A percentile compares a stretch with the other conserved stretches of the same genome.
phyloP scores from a whole-genome alignment of 92 coral and sea anemone genomes.

The Hydrozoanthus gracilis region DNA sequence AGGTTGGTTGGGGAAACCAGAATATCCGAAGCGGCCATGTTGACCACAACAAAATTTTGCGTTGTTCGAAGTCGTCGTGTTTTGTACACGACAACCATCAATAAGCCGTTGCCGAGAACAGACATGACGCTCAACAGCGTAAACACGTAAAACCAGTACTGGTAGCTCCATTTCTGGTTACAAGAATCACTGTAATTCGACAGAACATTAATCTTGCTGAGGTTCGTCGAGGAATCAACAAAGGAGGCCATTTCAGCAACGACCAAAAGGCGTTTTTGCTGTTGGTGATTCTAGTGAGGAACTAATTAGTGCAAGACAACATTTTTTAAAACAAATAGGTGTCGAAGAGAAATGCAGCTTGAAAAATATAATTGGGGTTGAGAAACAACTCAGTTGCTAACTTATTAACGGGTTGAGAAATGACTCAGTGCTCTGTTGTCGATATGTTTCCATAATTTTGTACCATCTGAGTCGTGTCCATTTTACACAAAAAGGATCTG shows the following conservation, averaged over 20 bases:
- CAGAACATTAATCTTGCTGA: background rate
- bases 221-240: background rate
- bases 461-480: too few species aligned
- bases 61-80: slow-evolving; percentile 2
- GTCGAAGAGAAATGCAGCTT: too few species aligned
- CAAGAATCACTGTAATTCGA: background rate
- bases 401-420: too few species aligned
- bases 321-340: too few species aligned
- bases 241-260: background rate
- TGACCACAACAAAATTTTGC: slow-evolving; percentile 20
- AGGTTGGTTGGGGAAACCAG: background rate
- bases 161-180: background rate
- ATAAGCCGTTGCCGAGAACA: background rate
- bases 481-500: too few species aligned
- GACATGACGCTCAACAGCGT: background rate
- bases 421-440: too few species aligned
- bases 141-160: slow-evolving; percentile 7
- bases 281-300: too few species aligned
- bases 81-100: slow-evolving; percentile 27
- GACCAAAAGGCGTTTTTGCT: too few species aligned
- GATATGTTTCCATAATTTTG: too few species aligned
- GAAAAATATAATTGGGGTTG: too few species aligned
- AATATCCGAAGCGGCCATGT: slow-evolving; percentile 31
- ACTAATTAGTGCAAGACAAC: too few species aligned
- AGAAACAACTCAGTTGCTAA: too few species aligned